phyloP scores from a whole-genome alignment of 2,888 invertebrate species.

The Lumbricus terrestris region DNA sequence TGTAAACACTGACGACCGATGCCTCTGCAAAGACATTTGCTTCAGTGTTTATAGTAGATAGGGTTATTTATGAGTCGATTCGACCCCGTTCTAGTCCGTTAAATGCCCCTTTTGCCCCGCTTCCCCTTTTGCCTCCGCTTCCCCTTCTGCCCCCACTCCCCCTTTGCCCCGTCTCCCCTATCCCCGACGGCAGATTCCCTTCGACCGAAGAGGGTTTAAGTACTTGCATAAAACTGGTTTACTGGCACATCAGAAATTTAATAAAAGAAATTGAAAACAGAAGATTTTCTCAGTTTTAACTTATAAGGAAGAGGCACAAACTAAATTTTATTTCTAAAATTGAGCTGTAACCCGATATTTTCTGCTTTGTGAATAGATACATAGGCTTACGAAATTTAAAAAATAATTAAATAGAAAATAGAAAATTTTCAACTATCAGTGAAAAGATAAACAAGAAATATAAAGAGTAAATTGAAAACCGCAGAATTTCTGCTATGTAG shows the following conservation, averaged over 20 bases:
- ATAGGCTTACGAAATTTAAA: no score
- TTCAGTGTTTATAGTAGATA: slow-evolving; percentile 3
- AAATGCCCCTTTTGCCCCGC: neutral
- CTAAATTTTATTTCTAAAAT: no score
- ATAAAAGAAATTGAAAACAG: no score
- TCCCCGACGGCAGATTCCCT: neutral
- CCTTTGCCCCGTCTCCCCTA: neutral
- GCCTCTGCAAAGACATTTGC: neutral
- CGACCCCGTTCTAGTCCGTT: neutral
- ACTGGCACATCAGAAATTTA: neutral
- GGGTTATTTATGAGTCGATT: neutral
- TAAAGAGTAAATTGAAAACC: no score
- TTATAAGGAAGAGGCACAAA: no score
- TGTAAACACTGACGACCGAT: neutral
- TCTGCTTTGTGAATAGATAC: no score
- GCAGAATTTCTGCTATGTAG: no score
- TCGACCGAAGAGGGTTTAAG: neutral
- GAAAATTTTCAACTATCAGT: no score
- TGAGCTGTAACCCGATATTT: no score
- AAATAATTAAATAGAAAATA: no score
- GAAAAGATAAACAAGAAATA: no score
- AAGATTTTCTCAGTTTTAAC: no score
- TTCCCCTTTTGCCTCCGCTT: neutral
- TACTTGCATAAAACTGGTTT: neutral
- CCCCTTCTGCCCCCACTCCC: neutral